Percentiles rank a stretch among this genome's conserved stretches.
Conservation (phyloP, 2,113 vertebrate genomes). For the Bathybates hornii region DNA sequence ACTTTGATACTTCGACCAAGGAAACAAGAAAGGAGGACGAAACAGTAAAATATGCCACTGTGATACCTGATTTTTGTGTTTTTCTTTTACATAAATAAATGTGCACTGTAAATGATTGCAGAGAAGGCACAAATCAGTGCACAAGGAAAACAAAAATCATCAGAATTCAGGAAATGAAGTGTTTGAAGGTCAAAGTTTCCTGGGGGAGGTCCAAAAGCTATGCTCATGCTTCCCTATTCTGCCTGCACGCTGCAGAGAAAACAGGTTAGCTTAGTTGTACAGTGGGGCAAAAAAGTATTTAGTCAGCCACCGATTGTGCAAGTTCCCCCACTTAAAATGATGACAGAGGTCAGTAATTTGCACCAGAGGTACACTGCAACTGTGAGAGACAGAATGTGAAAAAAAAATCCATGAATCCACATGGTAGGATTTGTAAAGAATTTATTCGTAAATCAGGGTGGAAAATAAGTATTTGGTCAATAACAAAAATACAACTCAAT, state of each 20-base stretch:
- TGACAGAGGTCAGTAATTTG: too few species aligned
- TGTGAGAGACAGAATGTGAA: too few species aligned
- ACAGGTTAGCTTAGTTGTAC: not conserved
- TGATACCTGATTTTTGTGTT: not conserved
- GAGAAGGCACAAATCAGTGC: not conserved
- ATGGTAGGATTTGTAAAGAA: too few species aligned
- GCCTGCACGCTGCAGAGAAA: not conserved
- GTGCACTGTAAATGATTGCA: not conserved
- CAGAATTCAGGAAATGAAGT: not conserved
- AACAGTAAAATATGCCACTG: not conserved
- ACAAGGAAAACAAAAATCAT: not conserved
- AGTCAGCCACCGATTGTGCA: too few species aligned
- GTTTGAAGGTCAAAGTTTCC: not conserved
- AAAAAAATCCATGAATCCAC: too few species aligned
- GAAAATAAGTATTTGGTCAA: too few species aligned
- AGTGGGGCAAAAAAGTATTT: too few species aligned
- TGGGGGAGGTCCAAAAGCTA: accelerated
- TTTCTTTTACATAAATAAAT: not conserved
- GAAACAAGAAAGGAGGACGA: not conserved
- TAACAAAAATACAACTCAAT: too few species aligned
- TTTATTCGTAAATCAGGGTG: too few species aligned
- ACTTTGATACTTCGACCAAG: not conserved
- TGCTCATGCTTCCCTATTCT: not conserved
- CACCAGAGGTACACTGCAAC: too few species aligned
- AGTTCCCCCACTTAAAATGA: too few species aligned